A percentile compares a stretch with the other conserved stretches of the same genome.
phyloP scores from a whole-genome alignment of 64 coral and sea anemone species.

The Exaiptasia diaphana region DNA sequence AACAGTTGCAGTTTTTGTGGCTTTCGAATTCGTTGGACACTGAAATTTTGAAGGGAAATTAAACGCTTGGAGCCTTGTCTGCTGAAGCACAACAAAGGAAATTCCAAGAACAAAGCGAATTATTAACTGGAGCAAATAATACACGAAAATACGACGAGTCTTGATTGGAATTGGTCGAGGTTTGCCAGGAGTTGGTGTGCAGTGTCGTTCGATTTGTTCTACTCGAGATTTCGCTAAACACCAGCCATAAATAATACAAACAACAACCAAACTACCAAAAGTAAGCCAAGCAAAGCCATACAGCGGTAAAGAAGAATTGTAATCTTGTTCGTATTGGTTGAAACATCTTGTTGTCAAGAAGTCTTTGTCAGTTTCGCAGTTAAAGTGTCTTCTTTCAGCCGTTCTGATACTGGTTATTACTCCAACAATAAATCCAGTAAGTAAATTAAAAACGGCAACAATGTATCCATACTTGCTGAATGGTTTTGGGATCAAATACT shows the following conservation, averaged over 20 bases:
- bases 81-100: conserved; percentile 14
- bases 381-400: not conserved
- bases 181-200: conserved; percentile 2
- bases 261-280: not conserved
- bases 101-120: conserved; percentile 14
- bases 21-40: not conserved
- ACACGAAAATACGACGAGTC: conserved; percentile 19
- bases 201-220: not conserved
- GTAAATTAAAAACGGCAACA: not conserved
- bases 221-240: conserved; percentile 18
- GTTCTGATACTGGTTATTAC: not conserved
- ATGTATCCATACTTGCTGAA: conserved; percentile 42
- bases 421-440: not conserved
- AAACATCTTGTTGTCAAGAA: conserved; percentile 2
- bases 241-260: conserved; percentile 26
- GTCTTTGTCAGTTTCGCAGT: conserved; percentile 24
- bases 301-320: conserved; percentile 29
- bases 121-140: conserved; percentile 37
- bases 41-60: conserved; percentile 6
- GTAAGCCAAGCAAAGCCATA: not conserved
- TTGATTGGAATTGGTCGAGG: conserved; percentile 34
- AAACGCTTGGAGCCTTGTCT: conserved; percentile 13
- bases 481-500: not conserved
- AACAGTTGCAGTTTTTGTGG: not conserved
- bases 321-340: conserved; percentile 22